Evolutionary conservation across 2,797 vertebrate species (phyloP).

Genomic region (Brachyalestes nurse): DNA sequence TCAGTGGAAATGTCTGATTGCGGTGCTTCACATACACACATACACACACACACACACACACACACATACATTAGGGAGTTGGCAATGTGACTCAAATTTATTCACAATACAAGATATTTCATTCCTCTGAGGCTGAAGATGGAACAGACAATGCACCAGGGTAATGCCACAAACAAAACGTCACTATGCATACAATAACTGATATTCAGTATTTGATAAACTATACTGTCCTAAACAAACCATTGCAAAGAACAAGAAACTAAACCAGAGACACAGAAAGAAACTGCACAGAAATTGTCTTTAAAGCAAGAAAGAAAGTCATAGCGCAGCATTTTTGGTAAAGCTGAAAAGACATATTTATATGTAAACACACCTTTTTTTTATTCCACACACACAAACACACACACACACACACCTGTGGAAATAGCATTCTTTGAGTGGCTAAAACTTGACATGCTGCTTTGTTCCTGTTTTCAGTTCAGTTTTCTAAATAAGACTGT

Average conservation of each 20-base stretch:
- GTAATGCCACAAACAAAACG: no score
- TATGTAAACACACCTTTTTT: background rate
- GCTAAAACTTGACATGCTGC: background rate
- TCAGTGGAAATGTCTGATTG: background rate
- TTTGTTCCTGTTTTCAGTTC: slow-evolving; percentile 14
- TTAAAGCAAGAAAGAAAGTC: slow-evolving; percentile 35
- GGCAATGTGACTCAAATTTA: no score
- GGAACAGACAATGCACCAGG: no score
- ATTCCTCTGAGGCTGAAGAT: no score
- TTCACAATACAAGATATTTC: no score
- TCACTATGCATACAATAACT: no score
- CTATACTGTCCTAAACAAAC: no score
- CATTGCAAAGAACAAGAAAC: no score
- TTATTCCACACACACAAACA: background rate
- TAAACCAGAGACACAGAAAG: background rate
- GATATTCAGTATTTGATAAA: no score
- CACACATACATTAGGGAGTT: background rate
- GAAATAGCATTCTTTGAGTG: slow-evolving; percentile 1
- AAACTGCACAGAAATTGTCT: slow-evolving; percentile 14
- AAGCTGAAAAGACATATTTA: background rate
- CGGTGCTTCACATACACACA: background rate
- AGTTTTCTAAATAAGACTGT: slow-evolving; percentile 32
- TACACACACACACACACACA: background rate
- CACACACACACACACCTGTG: slow-evolving; percentile 15
- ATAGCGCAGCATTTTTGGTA: slow-evolving; percentile 17